Evolutionary conservation across 2,797 vertebrate species (phyloP).

Genomic region (Rhinophrynus dorsalis): DNA sequence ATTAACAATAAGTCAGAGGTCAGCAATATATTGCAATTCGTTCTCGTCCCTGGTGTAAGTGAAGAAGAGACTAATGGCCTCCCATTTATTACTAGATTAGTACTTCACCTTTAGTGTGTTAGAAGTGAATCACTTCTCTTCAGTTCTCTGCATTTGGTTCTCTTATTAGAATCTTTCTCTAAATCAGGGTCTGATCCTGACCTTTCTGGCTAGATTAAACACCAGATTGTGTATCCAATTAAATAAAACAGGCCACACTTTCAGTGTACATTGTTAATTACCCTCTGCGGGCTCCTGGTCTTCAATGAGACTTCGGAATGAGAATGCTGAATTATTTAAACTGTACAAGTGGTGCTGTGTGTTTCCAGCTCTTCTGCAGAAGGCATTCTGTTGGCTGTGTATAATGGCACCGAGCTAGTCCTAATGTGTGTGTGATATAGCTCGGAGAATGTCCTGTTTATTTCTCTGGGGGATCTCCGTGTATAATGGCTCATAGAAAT

Average conservation of each 20-base stretch:
- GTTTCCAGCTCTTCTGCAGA: not conserved
- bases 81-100: no score
- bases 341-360: not conserved
- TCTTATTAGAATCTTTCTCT: not conserved
- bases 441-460: slow-evolving; percentile 17
- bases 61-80: no score
- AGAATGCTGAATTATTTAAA: slow-evolving; percentile 10
- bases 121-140: not conserved
- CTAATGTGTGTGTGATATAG: not conserved
- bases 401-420: not conserved
- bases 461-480: no score
- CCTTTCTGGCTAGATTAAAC: slow-evolving; percentile 35
- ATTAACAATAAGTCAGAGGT: no score
- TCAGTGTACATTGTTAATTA: slow-evolving; percentile 38
- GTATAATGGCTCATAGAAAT: no score
- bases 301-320: not conserved
- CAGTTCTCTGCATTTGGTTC: not conserved
- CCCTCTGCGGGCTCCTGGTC: not conserved
- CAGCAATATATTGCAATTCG: no score
- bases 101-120: no score
- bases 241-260: slow-evolving; percentile 24
- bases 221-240: slow-evolving; percentile 28
- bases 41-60: no score
- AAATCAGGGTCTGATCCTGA: slow-evolving; percentile 6
- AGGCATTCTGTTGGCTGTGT: not conserved